Evolutionary conservation across 2,888 invertebrate genomes (phyloP).

Genomic region (Lepidocyrtoides sp.): DNA sequence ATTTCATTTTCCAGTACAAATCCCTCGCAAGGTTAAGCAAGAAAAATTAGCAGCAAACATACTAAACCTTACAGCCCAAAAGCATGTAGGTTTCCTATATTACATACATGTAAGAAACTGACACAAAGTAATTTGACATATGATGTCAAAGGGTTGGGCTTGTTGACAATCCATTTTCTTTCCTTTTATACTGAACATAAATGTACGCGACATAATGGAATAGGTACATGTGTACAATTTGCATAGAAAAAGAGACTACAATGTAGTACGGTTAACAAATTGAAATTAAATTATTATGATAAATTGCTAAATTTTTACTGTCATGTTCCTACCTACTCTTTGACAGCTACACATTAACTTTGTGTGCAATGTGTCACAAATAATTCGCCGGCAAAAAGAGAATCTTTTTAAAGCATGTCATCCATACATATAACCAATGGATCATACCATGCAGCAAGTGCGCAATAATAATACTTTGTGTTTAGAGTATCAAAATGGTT

Average conservation of each 20-base stretch:
- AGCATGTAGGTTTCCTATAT: neutral
- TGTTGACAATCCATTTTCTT: conserved; percentile 40
- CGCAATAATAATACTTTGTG: neutral
- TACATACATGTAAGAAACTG: neutral
- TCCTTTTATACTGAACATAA: neutral
- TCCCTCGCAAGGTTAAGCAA: neutral
- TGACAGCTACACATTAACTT: conserved; percentile 78
- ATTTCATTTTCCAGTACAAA: neutral
- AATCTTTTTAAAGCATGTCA: conserved; percentile 10
- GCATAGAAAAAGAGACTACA: neutral
- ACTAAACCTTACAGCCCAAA: neutral
- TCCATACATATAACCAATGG: neutral
- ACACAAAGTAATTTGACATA: neutral
- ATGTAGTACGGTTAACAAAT: conserved; percentile 64
- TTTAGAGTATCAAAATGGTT: neutral
- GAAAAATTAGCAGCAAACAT: neutral
- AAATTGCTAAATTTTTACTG: conserved; percentile 69
- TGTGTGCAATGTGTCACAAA: conserved; percentile 46
- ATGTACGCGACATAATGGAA: no score
- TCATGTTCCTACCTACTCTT: conserved; percentile 71
- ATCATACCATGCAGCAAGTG: neutral
- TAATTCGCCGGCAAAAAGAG: conserved; percentile 8
- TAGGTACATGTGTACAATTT: neutral
- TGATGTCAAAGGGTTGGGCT: conserved; percentile 35
- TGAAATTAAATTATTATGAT: conserved; percentile 79